Conservation (phyloP, 2,113 vertebrate species). For the Sus scrofa region DNA sequence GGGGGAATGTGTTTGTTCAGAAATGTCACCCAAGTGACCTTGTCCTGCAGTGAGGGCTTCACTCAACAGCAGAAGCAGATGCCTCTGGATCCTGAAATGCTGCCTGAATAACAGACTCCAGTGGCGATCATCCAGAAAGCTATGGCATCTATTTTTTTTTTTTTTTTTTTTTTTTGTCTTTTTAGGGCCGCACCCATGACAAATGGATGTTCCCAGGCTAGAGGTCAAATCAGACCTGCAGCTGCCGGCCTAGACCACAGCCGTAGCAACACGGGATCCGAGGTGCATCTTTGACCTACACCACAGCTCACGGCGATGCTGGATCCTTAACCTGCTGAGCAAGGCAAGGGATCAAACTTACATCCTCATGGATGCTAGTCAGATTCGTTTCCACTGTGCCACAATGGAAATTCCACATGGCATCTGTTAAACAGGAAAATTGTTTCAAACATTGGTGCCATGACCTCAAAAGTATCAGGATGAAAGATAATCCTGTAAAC, state of each 20-base stretch:
- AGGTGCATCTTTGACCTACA: too few relatives aligned
- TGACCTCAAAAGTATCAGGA: not conserved
- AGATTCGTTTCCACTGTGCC: too few relatives aligned
- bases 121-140: not conserved
- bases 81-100: not conserved
- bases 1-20: not conserved
- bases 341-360: too few relatives aligned
- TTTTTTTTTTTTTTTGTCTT: too few relatives aligned
- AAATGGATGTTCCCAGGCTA: too few relatives aligned
- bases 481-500: conserved; percentile 51
- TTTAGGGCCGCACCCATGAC: too few relatives aligned
- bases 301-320: too few relatives aligned
- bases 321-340: too few relatives aligned
- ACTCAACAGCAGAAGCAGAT: not conserved
- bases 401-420: not conserved
- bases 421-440: not conserved
- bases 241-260: too few relatives aligned
- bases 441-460: not conserved
- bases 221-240: too few relatives aligned
- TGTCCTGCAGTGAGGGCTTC: not conserved
- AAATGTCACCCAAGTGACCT: not conserved
- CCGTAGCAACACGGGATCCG: too few relatives aligned
- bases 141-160: not conserved
- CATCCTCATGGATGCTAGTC: too few relatives aligned
- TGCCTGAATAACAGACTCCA: not conserved